Evolutionary conservation across 2,797 vertebrate species (phyloP).

Genomic region (Arnoldichthys spilopterus): DNA sequence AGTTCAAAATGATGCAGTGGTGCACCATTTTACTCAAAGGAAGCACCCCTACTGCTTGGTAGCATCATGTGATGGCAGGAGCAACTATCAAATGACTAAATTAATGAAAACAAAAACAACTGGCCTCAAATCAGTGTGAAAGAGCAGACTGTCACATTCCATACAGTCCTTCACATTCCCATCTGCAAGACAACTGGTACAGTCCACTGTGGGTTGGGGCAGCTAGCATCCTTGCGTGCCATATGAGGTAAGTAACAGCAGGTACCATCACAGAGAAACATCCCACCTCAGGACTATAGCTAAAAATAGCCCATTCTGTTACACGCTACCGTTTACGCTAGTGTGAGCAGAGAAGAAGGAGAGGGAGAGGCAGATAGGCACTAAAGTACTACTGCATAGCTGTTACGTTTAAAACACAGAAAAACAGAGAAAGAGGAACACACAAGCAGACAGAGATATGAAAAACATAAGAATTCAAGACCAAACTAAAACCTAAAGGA

Average conservation of each 20-base stretch:
- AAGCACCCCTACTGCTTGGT: no score
- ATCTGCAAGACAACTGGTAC: slow-evolving; percentile 55
- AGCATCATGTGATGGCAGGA: no score
- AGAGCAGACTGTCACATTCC: background rate
- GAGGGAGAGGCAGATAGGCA: slow-evolving; percentile 55
- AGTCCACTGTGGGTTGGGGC: slow-evolving; percentile 56
- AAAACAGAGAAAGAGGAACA: background rate
- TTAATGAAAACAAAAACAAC: background rate
- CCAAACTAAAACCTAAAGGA: background rate
- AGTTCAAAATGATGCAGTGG: no score
- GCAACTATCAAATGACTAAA: no score
- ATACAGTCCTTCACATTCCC: slow-evolving; percentile 47
- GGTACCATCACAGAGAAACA: slow-evolving; percentile 65
- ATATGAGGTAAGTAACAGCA: slow-evolving; percentile 61
- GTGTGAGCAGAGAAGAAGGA: slow-evolving; percentile 30
- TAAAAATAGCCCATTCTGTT: slow-evolving; percentile 70
- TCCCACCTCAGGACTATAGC: slow-evolving; percentile 62
- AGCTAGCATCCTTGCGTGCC: slow-evolving; percentile 49
- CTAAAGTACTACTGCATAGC: slow-evolving; percentile 77
- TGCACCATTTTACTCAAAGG: no score
- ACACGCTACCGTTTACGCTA: slow-evolving; percentile 67
- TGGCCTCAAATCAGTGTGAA: slow-evolving; percentile 26
- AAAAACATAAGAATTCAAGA: background rate
- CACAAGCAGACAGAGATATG: background rate
- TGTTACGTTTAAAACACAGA: slow-evolving; percentile 59